phyloP scores from a whole-genome alignment of 2,888 invertebrate genomes.

The Athalia cordata region DNA sequence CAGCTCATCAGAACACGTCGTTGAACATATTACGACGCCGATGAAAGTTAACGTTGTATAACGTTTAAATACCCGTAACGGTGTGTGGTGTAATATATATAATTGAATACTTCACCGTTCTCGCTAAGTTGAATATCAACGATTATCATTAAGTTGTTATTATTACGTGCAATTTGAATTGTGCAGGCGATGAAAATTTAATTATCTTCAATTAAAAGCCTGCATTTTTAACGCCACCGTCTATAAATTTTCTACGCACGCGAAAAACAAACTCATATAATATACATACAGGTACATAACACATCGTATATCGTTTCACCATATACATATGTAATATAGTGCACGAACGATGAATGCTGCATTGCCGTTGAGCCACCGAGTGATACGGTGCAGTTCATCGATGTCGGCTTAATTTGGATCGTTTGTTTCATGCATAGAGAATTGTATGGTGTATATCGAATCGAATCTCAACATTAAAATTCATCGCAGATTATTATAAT shows the following conservation, averaged over 20 bases:
- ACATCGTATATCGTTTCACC: no score
- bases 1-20: no score
- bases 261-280: background rate
- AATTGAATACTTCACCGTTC: background rate
- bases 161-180: background rate
- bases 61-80: background rate
- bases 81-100: background rate
- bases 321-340: no score
- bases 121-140: background rate
- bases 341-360: background rate
- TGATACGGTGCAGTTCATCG: slow-evolving; percentile 23
- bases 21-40: no score
- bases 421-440: slow-evolving; percentile 1
- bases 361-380: background rate
- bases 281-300: background rate
- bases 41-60: background rate
- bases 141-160: slow-evolving; percentile 12
- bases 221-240: background rate
- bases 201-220: slow-evolving; percentile 1
- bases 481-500: slow-evolving; percentile 18
- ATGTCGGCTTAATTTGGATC: slow-evolving; percentile 26
- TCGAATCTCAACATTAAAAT: slow-evolving; percentile 8
- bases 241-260: slow-evolving; percentile 20
- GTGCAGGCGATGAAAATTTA: background rate
- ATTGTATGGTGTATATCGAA: background rate